Evolutionary conservation across 1,140 invertebrate genomes (phyloP), one percentile per base, ranked within the genome.

Genomic region (Drosophila grimshawi): DNA sequence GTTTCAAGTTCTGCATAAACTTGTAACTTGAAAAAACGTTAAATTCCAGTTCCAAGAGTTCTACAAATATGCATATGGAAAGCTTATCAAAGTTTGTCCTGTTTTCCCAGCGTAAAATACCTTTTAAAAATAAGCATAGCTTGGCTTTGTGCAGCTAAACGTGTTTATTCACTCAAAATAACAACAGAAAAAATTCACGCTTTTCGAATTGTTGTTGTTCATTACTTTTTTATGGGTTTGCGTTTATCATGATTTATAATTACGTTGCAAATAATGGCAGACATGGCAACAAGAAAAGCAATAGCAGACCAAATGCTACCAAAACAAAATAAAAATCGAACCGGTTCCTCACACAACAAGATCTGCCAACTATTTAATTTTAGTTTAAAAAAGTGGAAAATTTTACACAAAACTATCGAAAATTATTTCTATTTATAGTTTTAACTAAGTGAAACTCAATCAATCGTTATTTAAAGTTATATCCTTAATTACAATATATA

Each of bases 221-320:
- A 6, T 48, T 39, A 49, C 35, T 52, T 27, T 29, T 53, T 39
- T 85, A 45, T 62, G 3, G 39, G 10, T 37, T 46, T 69, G 43
- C 53, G 69, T 81, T 81, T 66, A 65, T 62, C 61, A 32, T 60
- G 6, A 81, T 43, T 74, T 68, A 78, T 69, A 74, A 86, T 66
- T 64, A 81, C 70, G 45, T 45, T 71, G 63, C 77, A 71, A 80
- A 81, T 60, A 78, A 71, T 49, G 60, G n/a, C 62, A 57, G 11
- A 66, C 60, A 19, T 19, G 19, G 64, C 8, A 49, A 53, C 43
- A 37, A 43, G 5, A 35, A 29, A 51, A 29, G 30, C 11, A 10
- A 43, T 65, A 60, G 53, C 53, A 11, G 51, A 57, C 57, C 59
- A 64, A 66, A 65, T 62, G 57, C 60, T 63, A 39, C 19, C 35